phyloP scores from a whole-genome alignment of 2,888 invertebrate genomes.

The Hetaerina titia region DNA sequence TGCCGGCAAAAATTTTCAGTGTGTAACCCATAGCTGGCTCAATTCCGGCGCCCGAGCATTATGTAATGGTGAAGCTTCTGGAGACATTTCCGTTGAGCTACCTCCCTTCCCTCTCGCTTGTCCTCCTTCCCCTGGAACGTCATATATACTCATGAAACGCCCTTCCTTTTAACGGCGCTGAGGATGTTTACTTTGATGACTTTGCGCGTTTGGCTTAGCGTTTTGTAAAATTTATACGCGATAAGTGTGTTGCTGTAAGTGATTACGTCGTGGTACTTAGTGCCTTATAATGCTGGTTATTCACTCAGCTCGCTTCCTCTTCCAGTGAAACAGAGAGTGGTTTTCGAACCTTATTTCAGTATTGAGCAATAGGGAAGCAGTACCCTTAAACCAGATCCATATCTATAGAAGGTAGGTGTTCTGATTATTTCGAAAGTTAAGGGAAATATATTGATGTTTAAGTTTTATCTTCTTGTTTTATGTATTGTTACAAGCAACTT shows the following conservation, averaged over 20 bases:
- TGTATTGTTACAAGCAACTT: no score
- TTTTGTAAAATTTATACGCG: background rate
- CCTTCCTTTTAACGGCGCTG: background rate
- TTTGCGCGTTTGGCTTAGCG: background rate
- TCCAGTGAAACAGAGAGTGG: background rate
- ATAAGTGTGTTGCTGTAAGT: background rate
- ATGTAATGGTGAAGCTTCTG: background rate
- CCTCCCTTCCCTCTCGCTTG: background rate
- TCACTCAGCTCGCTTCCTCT: background rate
- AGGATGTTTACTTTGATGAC: background rate
- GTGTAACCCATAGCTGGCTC: no score
- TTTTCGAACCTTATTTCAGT: background rate
- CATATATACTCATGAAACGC: background rate
- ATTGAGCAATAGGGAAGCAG: no score
- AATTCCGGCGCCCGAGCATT: background rate
- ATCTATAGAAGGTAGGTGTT: no score
- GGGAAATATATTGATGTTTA: no score
- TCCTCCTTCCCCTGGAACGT: background rate
- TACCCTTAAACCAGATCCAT: no score
- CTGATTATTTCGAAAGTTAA: no score
- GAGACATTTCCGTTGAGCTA: background rate
- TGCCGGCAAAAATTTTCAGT: no score
- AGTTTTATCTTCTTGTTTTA: no score
- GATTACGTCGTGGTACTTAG: background rate
- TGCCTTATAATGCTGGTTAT: background rate